phyloP scores from a whole-genome alignment of 2,888 invertebrate genomes.

The Trissonchulus latispiculum region DNA sequence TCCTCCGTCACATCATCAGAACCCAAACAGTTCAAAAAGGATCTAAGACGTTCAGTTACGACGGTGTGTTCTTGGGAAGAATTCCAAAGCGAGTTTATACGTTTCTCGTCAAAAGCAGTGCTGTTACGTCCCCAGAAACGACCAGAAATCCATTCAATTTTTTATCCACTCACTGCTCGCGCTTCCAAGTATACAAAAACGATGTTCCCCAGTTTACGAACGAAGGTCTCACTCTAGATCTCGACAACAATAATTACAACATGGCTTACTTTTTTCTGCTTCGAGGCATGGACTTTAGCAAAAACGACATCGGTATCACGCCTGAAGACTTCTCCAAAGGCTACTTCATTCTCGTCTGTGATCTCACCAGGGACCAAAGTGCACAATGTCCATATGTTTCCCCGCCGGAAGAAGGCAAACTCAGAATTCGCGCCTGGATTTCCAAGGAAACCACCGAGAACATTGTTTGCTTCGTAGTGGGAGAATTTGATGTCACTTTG shows the following conservation, averaged over 20 bases:
- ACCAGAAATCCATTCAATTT: neutral
- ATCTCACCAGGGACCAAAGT: neutral
- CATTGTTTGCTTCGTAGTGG: neutral
- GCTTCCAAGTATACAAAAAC: neutral
- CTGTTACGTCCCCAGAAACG: neutral
- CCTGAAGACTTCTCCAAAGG: neutral
- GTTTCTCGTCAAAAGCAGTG: neutral
- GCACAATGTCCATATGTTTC: neutral
- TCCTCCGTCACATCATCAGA: neutral
- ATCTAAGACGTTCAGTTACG: neutral
- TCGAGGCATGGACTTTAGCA: neutral
- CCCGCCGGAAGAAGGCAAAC: neutral
- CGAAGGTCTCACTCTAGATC: neutral
- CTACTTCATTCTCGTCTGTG: neutral
- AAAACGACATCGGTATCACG: neutral
- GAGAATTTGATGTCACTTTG: neutral
- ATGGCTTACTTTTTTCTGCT: neutral
- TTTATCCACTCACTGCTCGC: neutral
- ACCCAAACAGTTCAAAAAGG: neutral
- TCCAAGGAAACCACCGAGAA: neutral
- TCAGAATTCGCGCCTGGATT: neutral
- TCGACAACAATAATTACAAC: neutral
- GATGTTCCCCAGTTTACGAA: neutral
- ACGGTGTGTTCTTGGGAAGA: neutral
- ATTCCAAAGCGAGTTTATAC: neutral